Evolutionary conservation across 2,797 vertebrate genomes (phyloP), one percentile per base, ranked within the genome.

Genomic region (Macroramphosus scolopax): DNA sequence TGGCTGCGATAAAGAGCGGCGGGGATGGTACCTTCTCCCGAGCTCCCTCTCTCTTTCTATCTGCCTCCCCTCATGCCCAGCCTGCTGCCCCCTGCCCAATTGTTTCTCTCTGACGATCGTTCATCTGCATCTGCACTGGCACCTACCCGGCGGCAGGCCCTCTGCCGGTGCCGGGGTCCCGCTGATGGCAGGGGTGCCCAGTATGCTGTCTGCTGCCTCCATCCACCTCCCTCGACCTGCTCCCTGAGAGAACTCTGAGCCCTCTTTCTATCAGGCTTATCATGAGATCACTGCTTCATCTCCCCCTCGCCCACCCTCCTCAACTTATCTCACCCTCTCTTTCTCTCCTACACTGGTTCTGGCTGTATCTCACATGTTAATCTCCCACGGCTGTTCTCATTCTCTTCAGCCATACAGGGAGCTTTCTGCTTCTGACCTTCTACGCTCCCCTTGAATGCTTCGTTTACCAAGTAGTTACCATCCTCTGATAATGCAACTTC

Each of bases 1-100:
- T 97, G 93, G 93, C 93, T 92, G 92, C 89, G 96, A 98, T 98
- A 98, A 98, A 96, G 95, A 97, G 94, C 89, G 83, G 93, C 93
- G 91, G 95, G 95, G 94, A 94, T 93, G 94, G 93, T 95, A 92
- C 94, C 95, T 93, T 92, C 84, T 87, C 84, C 79, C 84, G 34
- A 47, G 74, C 71, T 77, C 74, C 51, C 84, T 80, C 81, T 77
- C 72, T 84, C 84, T 71, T 81, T 83, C 82, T 80, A 80, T 88
- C 82, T 81, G 78, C 78, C 82, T 87, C 85, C 82, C 87, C 75
- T 84, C 80, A 76, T 84, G 85, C 87, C 84, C 79, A 80, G 77
- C 84, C 82, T 58, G 75, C 72, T 85, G 80, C 88, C 87, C 87
- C 79, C 83, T 78, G 81, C 82, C 82, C 84, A 78, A 88, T 90